These are phyloP conservation scores for Lepidurus couesii DNA, from an alignment of 1,140 invertebrate genomes.

Conservation along the genomic window DNA sequence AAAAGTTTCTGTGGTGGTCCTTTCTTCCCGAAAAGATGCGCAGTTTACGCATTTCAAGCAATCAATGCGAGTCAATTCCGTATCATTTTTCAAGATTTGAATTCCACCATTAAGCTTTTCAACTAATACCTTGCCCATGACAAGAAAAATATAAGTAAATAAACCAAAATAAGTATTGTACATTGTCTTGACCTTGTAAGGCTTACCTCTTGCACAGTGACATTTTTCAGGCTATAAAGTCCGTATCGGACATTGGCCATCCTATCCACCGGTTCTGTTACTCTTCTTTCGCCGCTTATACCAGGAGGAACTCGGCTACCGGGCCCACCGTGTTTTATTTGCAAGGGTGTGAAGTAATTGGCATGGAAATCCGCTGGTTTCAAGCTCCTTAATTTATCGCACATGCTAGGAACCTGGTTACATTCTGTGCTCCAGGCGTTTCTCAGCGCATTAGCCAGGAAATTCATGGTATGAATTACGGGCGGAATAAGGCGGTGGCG, in stretches of 20 bases:
- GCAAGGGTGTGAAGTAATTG: conserved; percentile 41
- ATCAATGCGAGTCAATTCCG: neutral
- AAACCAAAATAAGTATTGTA: conserved; percentile 5
- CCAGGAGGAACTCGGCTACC: conserved; percentile 38
- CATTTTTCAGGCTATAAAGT: conserved; percentile 28
- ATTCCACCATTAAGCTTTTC: neutral
- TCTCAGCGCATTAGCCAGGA: conserved; percentile 45
- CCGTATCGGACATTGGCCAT: conserved; percentile 35
- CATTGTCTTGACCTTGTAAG: neutral
- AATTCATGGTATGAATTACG: conserved; percentile 46
- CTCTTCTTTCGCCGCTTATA: conserved; percentile 24
- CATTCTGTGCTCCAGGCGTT: conserved; percentile 45
- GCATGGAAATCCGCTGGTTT: conserved; percentile 42
- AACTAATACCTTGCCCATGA: neutral
- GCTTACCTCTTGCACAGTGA: neutral
- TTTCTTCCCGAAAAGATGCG: neutral
- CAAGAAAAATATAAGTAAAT: neutral
- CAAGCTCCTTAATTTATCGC: conserved; percentile 41
- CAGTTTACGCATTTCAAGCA: neutral
- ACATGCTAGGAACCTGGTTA: conserved; percentile 41
- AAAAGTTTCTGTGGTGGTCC: neutral
- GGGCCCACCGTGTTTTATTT: conserved; percentile 39
- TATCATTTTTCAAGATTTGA: neutral
- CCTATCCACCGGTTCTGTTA: conserved; percentile 26
- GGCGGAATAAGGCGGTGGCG: conserved; percentile 45